A percentile compares a stretch with the other conserved stretches of the same genome.
Conservation (phyloP, 2,797 vertebrate genomes). For the Eurystomus glaucurus region DNA sequence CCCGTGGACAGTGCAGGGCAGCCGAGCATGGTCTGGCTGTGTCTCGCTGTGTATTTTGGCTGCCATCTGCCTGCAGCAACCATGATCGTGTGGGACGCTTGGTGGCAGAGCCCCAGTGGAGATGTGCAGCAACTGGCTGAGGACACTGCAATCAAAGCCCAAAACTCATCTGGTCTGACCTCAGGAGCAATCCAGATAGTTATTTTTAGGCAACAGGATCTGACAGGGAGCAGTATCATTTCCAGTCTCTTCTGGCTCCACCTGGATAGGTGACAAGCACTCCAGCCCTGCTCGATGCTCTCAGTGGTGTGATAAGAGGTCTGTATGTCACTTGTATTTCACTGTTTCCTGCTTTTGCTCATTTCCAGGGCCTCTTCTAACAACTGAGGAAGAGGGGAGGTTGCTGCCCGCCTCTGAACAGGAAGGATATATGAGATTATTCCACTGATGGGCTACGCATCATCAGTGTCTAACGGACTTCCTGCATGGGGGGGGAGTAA, state of each 20-base stretch:
- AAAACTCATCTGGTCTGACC: background rate
- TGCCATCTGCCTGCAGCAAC: background rate
- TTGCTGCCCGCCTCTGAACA: background rate
- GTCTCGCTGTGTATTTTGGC: background rate
- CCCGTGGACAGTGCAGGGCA: background rate
- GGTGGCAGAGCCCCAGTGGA: background rate
- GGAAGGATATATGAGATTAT: constrained; percentile 77
- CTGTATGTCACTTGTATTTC: background rate
- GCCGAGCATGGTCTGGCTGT: background rate
- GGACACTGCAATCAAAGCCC: background rate
- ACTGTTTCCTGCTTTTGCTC: constrained; percentile 55
- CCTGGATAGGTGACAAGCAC: background rate
- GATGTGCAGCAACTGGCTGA: background rate
- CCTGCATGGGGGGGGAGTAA: constrained; percentile 15
- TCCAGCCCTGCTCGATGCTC: background rate
- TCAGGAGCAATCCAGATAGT: background rate
- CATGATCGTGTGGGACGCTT: fast-evolving
- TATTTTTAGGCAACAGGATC: constrained; percentile 35
- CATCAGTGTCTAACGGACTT: constrained; percentile 67
- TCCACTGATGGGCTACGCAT: constrained; percentile 56
- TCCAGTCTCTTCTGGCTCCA: background rate
- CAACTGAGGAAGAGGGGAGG: background rate
- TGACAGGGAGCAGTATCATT: background rate
- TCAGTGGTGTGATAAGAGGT: background rate
- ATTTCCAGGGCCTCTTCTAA: constrained; percentile 30